Conservation (phyloP, 1,140 invertebrate genomes). For the Triops cancriformis region DNA sequence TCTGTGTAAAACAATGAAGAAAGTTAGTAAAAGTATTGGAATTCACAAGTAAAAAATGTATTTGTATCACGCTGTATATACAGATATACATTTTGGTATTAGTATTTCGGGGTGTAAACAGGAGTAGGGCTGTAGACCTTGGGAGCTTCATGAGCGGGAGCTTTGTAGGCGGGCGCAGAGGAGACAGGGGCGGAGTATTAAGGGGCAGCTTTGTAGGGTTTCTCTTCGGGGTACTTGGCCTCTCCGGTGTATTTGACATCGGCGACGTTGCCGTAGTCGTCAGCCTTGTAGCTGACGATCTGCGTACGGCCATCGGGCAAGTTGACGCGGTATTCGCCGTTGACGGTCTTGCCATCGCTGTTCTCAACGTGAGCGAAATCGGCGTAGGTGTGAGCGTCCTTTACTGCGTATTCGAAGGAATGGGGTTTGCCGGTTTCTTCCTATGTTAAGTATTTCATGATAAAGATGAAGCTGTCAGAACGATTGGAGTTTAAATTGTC, state of each 20-base stretch:
- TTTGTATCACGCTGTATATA: too few species aligned
- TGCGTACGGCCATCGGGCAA: slow-evolving; percentile 66
- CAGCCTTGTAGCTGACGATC: slow-evolving; percentile 65
- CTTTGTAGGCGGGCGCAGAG: slow-evolving; percentile 10
- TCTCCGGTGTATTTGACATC: slow-evolving; percentile 65
- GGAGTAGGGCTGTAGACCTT: background rate
- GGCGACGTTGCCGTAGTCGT: slow-evolving; percentile 67
- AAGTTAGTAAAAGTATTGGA: too few species aligned
- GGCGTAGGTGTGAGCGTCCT: slow-evolving; percentile 55
- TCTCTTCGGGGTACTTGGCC: slow-evolving; percentile 47
- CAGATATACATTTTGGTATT: too few species aligned
- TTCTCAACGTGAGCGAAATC: slow-evolving; percentile 63
- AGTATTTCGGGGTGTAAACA: too few species aligned
- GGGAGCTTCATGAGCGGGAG: background rate
- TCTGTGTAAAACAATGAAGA: too few species aligned
- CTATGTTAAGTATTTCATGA: too few species aligned
- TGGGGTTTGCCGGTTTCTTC: slow-evolving; percentile 41
- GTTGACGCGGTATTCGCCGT: slow-evolving; percentile 61
- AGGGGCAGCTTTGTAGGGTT: background rate
- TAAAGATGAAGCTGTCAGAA: too few species aligned
- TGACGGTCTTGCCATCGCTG: slow-evolving; percentile 49
- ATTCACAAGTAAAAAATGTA: too few species aligned
- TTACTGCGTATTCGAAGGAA: slow-evolving; percentile 62
- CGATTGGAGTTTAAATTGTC: too few species aligned
- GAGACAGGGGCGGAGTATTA: too few species aligned